Evolutionary conservation across 2,797 vertebrate genomes (phyloP), one percentile per base, ranked within the genome.

Genomic region (Hydrophis major): DNA sequence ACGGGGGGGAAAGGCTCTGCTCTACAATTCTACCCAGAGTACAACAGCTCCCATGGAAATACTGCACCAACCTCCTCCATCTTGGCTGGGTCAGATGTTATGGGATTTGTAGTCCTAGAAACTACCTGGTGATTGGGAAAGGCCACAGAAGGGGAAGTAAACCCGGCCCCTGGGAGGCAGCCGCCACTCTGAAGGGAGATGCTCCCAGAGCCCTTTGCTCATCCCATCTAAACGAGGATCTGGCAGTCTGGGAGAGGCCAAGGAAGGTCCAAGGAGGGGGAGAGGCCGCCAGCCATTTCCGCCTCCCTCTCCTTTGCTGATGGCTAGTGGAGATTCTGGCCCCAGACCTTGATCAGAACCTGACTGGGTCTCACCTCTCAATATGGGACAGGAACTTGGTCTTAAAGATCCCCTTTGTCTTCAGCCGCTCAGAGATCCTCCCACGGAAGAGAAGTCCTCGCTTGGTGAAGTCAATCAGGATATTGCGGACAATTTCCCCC

Each of bases 351-450:
- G 55, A 3, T 50, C 56, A 56, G 69, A 32, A 32, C 4, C 98
- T 96, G 94, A 99, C 99, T 98, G 99, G 83, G n/a, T 7, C 98
- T 96, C 94, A 99, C 99, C 98, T 99, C 96, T 99, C 99, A 32
- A 99, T 99, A 97, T 99, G 99, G 16, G 99, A 98, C 89, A 99
- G 97, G 96, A 99, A 99, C 96, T 99, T 99, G 12, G 99, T 99
- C 97, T 99, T 99, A 50, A 99, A 99, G 97, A 99, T 99, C 27
- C 98, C 98, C 1, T 98, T 97, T 0, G 98, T 99, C 97, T 99
- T 99, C 66, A 99, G 98, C 55, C 98, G 97, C 94, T 99, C 99
- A 0, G 99, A 99, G 96, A 99, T 97, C 57, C 98, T 98, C 12
- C 99, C 99, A 2, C 98, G 98, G 97, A 99, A 99, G 88, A 99